phyloP scores from a whole-genome alignment of 2,113 vertebrate species.

The Podiceps cristatus region DNA sequence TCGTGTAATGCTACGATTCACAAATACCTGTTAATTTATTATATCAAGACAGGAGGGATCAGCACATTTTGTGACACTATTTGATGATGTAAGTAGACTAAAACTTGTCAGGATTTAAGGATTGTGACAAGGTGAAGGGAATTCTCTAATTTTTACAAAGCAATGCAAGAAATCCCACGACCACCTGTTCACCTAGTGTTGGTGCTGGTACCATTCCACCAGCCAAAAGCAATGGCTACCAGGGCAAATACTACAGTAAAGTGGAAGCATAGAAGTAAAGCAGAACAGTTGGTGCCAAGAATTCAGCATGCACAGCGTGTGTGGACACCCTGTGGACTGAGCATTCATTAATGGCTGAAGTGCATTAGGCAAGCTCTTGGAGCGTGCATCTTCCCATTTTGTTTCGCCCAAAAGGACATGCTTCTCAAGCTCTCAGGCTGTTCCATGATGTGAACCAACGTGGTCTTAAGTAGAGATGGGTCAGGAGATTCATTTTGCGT shows the following conservation, averaged over 20 bases:
- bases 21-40: not conserved
- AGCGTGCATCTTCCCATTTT: not conserved
- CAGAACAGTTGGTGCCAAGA: not conserved
- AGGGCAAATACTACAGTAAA: not conserved
- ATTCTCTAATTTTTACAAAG: not conserved
- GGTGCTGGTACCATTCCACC: not conserved
- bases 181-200: not conserved
- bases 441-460: not conserved
- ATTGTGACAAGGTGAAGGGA: not conserved
- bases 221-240: not conserved
- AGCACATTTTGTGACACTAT: not conserved
- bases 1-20: not conserved
- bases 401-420: not conserved
- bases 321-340: not conserved
- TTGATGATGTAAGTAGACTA: not conserved
- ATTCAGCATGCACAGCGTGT: rapidly evolving
- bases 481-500: not conserved
- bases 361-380: not conserved
- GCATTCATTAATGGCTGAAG: not conserved
- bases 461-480: too few relatives aligned
- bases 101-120: not conserved
- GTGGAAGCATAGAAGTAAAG: not conserved
- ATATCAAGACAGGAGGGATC: not conserved
- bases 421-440: not conserved
- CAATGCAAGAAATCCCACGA: not conserved